phyloP scores from a whole-genome alignment of 2,888 invertebrate genomes.

The Macaria notata region DNA sequence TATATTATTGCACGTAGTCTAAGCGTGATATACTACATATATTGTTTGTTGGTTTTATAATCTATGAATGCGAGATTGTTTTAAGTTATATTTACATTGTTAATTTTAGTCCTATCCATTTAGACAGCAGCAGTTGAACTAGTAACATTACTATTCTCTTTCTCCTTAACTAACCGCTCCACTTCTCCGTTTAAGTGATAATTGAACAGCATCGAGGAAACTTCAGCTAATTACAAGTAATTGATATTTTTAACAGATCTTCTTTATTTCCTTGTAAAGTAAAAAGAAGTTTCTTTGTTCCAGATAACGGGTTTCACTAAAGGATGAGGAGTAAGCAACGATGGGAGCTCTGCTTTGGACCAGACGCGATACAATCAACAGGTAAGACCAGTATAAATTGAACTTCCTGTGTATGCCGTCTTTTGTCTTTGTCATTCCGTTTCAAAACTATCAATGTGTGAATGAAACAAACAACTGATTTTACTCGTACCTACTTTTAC shows the following conservation, averaged over 20 bases:
- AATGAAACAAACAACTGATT: no score
- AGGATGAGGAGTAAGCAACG: conserved; percentile 79
- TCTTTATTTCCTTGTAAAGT: not conserved
- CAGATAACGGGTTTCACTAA: conserved; percentile 67
- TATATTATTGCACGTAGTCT: no score
- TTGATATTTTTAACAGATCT: conserved; percentile 30
- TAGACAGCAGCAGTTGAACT: no score
- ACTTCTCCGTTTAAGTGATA: conserved; percentile 64
- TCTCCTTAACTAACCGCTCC: conserved; percentile 43
- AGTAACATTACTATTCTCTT: not conserved
- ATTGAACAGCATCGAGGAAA: conserved; percentile 51
- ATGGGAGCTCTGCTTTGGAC: conserved; percentile 68
- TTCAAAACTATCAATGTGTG: no score
- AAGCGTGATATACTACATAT: no score
- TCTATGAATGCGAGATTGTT: no score
- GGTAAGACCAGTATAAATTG: conserved; percentile 44
- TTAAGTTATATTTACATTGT: no score
- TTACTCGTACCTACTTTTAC: no score
- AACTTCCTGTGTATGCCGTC: no score
- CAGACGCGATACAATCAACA: conserved; percentile 66
- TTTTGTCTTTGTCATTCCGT: no score
- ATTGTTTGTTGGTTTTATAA: no score
- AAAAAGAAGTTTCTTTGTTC: conserved; percentile 38
- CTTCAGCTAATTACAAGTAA: conserved; percentile 30
- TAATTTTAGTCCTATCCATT: no score